Evolutionary conservation across 1,140 invertebrate genomes (phyloP), one percentile per base, ranked within the genome.

Genomic region (Tyrophagus putrescentiae): DNA sequence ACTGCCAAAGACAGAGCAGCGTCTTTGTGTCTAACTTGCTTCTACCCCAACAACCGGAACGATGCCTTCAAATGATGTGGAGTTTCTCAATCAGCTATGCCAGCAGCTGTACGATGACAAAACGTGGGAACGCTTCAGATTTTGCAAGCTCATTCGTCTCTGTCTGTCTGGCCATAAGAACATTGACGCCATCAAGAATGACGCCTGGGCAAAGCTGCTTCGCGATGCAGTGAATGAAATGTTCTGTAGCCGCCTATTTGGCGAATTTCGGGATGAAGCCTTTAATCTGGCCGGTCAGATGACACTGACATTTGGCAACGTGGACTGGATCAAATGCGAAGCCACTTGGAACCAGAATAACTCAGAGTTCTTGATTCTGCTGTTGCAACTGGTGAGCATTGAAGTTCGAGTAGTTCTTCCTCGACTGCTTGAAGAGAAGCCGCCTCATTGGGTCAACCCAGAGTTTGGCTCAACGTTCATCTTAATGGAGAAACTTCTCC

Each of bases 291-390:
- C 52, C 4, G 4, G 31, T 1, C 13, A 54, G 25, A 27, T 54
- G 3, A 32, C 28, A 3, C 18, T 54, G 28, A 54, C 13, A 31
- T 54, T 36, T 32, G 13, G 39, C n/a, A 34, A 25, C 4, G 21
- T 54, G 3, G 31, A 54, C 27, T 54, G 52, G 52, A 54, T 54
- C 52, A 54, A 54, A 27, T 25, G 11, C 21, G 27, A n/a, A n/a
- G n/a, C 3, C 11, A 1, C 7, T 34, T 54, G 52, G 52, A 27
- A 54, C 9, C 13, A 13, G 13, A 1, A 36, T 36, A 54, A 54
- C 39, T 54, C 52, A 28, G 39, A 54, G 27, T 31, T 31, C 25
- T 54, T 54, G n/a, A 2, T 36, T 18, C 25, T 54, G 25, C 27
- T 54, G 5, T 25, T 54, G 4, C 32, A 25, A 54, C 25, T 54